These are phyloP conservation scores for Forbesichthys papilliferus DNA, from an alignment of 2,113 vertebrate species.

Conservation along the genomic window DNA sequence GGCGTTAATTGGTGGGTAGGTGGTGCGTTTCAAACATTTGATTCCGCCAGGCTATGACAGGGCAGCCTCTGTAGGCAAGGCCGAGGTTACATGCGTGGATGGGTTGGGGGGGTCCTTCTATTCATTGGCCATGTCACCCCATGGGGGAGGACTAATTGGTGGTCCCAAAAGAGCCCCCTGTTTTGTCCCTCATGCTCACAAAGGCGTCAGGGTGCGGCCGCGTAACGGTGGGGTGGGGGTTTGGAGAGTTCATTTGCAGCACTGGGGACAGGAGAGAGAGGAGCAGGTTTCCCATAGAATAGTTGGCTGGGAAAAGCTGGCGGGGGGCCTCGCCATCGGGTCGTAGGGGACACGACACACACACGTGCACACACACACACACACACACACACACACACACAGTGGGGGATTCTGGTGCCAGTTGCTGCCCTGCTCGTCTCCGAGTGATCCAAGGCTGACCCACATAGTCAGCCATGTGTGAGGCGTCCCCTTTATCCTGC, in stretches of 20 bases:
- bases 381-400: conserved; percentile 44
- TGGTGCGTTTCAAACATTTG: conserved; percentile 51
- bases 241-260: conserved; percentile 29
- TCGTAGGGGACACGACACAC: conserved; percentile 52
- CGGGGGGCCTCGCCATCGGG: conserved; percentile 44
- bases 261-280: conserved; percentile 22
- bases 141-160: conserved; percentile 83
- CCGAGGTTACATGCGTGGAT: conserved; percentile 71
- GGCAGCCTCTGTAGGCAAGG: conserved; percentile 44
- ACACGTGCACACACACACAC: background rate
- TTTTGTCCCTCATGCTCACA: conserved; percentile 72
- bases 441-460: conserved; percentile 76
- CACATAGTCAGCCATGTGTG: conserved; percentile 78
- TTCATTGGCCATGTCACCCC: conserved; percentile 75
- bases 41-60: conserved; percentile 65
- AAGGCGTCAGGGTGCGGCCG: conserved; percentile 65
- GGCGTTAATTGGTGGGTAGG: conserved; percentile 59
- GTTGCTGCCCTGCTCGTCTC: conserved; percentile 71
- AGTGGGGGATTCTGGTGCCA: conserved; percentile 69
- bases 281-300: conserved; percentile 75
- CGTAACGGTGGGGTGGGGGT: conserved; percentile 38
- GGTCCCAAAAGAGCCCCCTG: conserved; percentile 69
- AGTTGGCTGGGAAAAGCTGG: conserved; percentile 63
- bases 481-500: conserved; percentile 73
- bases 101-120: conserved; percentile 68